These are phyloP conservation scores for Phania funesta DNA, from an alignment of 2,888 invertebrate species.

Conservation along the genomic window DNA sequence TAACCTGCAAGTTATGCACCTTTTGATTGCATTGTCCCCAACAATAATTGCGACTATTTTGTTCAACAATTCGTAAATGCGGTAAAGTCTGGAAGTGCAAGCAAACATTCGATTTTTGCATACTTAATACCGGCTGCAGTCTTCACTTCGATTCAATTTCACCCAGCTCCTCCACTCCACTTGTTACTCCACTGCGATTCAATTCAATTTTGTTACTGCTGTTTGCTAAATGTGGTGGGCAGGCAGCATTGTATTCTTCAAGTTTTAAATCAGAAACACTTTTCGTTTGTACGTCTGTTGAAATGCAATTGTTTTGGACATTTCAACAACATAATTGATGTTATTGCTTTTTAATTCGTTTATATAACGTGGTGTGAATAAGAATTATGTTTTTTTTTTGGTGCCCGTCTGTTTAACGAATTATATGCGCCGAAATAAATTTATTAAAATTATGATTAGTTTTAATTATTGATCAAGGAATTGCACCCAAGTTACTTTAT, in stretches of 20 bases:
- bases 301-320: constrained; percentile 70
- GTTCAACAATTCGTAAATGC: constrained; percentile 17
- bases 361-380: constrained; percentile 73
- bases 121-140: constrained; percentile 62
- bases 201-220: constrained; percentile 21
- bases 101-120: constrained; percentile 51
- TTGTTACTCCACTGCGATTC: constrained; percentile 11
- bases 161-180: constrained; percentile 6
- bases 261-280: constrained; percentile 21
- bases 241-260: constrained; percentile 44
- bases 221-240: constrained; percentile 47
- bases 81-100: constrained; percentile 10
- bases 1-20: constrained; percentile 54
- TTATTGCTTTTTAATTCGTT: constrained; percentile 80
- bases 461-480: constrained; percentile 23
- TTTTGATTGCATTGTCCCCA: constrained; percentile 51
- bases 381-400: constrained; percentile 50
- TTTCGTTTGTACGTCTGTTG: constrained; percentile 21
- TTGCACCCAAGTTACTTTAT: background rate
- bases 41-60: constrained; percentile 45
- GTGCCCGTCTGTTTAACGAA: background rate
- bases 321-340: constrained; percentile 79
- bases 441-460: constrained; percentile 27
- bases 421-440: background rate
- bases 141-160: constrained; percentile 18